These are phyloP conservation scores for Reinhardtius hippoglossoides DNA, from an alignment of 2,113 vertebrate species.

Conservation along the genomic window DNA sequence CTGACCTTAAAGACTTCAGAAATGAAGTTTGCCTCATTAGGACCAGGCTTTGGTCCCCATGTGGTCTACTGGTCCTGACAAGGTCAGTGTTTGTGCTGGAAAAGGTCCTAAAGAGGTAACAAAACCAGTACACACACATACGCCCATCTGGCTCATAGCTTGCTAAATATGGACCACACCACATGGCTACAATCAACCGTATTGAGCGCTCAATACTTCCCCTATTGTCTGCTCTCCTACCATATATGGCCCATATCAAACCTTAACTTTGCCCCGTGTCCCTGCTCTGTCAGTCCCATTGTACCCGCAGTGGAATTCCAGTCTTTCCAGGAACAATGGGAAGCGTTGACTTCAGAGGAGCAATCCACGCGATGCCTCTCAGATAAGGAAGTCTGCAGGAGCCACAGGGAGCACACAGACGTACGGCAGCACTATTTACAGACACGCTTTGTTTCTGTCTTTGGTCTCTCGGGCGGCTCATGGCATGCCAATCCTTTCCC, in stretches of 20 bases:
- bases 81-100: too few relatives aligned
- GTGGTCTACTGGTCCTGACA: too few relatives aligned
- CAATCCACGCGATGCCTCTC: conserved; percentile 53
- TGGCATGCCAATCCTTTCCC: conserved; percentile 69
- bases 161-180: background rate
- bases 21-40: too few relatives aligned
- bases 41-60: too few relatives aligned
- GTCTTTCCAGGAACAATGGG: conserved; percentile 72
- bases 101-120: too few relatives aligned
- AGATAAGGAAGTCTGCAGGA: conserved; percentile 76
- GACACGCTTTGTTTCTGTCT: conserved; percentile 67
- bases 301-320: conserved; percentile 66
- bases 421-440: conserved; percentile 69
- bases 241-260: conserved; percentile 31
- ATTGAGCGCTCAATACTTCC: background rate
- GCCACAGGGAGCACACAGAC: conserved; percentile 54
- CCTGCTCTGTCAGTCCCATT: conserved; percentile 47
- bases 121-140: background rate
- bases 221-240: conserved; percentile 30
- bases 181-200: background rate
- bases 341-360: conserved; percentile 68
- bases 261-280: conserved; percentile 9
- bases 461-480: conserved; percentile 54
- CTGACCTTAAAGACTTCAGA: too few relatives aligned
- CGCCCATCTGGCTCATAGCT: background rate